phyloP scores from a whole-genome alignment of 2,888 invertebrate species.

The Laothoe populi region DNA sequence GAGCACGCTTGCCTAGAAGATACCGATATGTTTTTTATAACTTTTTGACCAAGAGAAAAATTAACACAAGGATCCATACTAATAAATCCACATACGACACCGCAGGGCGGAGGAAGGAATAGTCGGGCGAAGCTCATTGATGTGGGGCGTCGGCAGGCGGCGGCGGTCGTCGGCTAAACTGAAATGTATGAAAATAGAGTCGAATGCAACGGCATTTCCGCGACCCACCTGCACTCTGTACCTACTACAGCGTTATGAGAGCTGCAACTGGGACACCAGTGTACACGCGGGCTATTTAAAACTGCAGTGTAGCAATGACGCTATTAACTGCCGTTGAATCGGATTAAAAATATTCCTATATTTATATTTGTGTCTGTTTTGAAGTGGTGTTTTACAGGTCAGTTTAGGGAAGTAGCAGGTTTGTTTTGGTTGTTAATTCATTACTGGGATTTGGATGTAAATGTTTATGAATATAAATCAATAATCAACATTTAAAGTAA shows the following conservation, averaged over 20 bases:
- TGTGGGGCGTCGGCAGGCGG: slow-evolving; percentile 70
- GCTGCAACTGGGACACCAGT: slow-evolving; percentile 27
- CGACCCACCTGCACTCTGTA: slow-evolving; percentile 48
- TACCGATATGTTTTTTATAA: no score
- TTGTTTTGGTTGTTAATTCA: slow-evolving; percentile 5
- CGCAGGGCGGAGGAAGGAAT: slow-evolving; percentile 64
- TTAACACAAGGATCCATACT: slow-evolving; percentile 51
- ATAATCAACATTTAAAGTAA: background rate
- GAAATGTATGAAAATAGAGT: slow-evolving; percentile 68
- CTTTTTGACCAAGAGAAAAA: no score
- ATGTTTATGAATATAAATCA: background rate
- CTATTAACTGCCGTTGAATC: slow-evolving; percentile 17
- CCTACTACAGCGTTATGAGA: background rate
- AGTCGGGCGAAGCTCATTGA: slow-evolving; percentile 71
- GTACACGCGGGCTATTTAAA: slow-evolving; percentile 17
- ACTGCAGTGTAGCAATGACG: background rate
- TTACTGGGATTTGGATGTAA: background rate
- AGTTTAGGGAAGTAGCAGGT: slow-evolving; percentile 11
- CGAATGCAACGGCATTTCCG: slow-evolving; percentile 52
- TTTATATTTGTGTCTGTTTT: slow-evolving; percentile 11
- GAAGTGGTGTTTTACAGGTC: slow-evolving; percentile 5
- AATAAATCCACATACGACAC: slow-evolving; percentile 35
- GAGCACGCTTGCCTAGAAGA: no score
- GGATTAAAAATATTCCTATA: slow-evolving; percentile 14
- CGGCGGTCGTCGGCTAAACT: slow-evolving; percentile 59